Evolutionary conservation across 2,113 vertebrate species (phyloP), one percentile per base, ranked within the genome.

Genomic region (Otus sunia): DNA sequence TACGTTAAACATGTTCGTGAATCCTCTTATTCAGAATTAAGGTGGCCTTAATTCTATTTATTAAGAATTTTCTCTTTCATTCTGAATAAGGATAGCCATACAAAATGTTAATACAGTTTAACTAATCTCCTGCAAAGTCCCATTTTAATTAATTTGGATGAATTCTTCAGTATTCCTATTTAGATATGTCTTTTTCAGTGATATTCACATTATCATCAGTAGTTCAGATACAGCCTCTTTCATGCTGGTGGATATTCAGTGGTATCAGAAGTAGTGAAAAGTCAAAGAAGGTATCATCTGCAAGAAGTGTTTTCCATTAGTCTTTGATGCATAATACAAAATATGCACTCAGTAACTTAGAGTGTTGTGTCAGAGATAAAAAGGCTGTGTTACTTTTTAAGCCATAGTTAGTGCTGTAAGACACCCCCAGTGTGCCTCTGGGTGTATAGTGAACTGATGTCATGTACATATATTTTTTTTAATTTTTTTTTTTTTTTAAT

Each of bases 91-190:
- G 15, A 63, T 78, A 71, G 13, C 34, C n/a, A 32, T 79, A 52
- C 11, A 34, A 73, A 75, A 64, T 66, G 5, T 52, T 93, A 90
- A 60, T 75, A 34, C 8, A 52, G 12, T 86, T 92, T 77, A 59
- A 50, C 26, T 95, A 84, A 92, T 92, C 86, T 96, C 19, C 36
- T 95, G 91, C 56, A 27, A 63, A 89, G 37, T 41, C n/a, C 2
- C 10, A 32, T 82, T 91, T 88, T 87, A 92, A 90, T 86, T 93
- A 88, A 67, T 95, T 95, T 81, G 64, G 47, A 89, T 92, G 91
- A 81, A 75, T 91, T 92, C 37, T 89, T 71, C 64, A 67, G 17
- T 71, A 92, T 71, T 43, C 32, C 36, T 83, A 34, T 78, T 80
- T 74, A 94, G 45, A 59, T 59, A 15, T 45, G 47, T 18, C n/a